Evolutionary conservation across 2,113 vertebrate species (phyloP), one percentile per base, ranked within the genome.

Genomic region (Gymnocephalus cernua): DNA sequence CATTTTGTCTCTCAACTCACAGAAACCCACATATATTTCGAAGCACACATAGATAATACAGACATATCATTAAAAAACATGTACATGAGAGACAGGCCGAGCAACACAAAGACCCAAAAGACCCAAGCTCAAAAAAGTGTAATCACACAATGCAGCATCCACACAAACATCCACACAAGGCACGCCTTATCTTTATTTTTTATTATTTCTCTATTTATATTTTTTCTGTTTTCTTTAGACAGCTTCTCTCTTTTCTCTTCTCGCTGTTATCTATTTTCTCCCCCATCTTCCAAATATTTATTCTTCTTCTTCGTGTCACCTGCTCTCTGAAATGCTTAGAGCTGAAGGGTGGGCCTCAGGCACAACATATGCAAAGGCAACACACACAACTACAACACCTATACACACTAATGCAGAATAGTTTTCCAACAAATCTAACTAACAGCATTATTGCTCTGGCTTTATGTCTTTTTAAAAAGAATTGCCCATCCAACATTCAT

Each of bases 341-440:
- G 66, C 80, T 81, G 66, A 83, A 79, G 80, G 82, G 62, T 76
- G 41, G 56, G 77, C 80, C 74, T 27, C 18, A 75, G 80, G 87
- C 77, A 54, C 27, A 44, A 44, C 62, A 51, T 61, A 67, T 58
- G 82, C 18, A 85, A 80, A 78, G 32, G 59, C 44, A 48, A 11
- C 6, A 5, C 74, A 38, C 27, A 73, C 32, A 54, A 11, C 29
- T 9, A 15, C 27, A 73, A 57, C 45, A 48, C 44, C 35, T 13
- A 57, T 10, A 44, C 27, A 25, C 70, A 66, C 59, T 67, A 77
- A 82, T 74, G 61, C 56, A 63, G 21, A 16, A 59, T 23, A 74
- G 65, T 58, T 68, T 11, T 77, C 68, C 35, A 59, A 38, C 25
- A 79, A 61, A 84, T 82, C 45, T 69, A 32, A 80, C 45, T 59